Conservation (phyloP, 1,140 invertebrate genomes). For the Tetranychus cinnabarinus region DNA sequence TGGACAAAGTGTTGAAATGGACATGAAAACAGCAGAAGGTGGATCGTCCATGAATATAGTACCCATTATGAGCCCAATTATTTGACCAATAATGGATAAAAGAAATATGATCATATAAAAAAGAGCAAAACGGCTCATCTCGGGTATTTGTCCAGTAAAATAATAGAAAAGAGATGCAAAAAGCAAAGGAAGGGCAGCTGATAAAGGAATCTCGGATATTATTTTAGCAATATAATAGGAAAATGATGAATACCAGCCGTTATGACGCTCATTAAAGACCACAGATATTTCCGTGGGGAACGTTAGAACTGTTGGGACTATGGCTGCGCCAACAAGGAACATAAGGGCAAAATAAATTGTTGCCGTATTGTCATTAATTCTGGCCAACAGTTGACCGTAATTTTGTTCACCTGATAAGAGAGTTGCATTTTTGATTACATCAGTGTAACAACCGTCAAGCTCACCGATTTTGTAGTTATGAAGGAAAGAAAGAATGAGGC, state of each 20-base stretch:
- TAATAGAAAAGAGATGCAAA: conserved; percentile 83
- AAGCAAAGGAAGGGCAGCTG: conserved; percentile 66
- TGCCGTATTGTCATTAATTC: conserved; percentile 38
- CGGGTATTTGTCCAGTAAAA: conserved; percentile 57
- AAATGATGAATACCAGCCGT: conserved; percentile 95
- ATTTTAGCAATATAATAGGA: conserved; percentile 87
- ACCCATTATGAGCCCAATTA: conserved; percentile 69
- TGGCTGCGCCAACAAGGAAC: conserved; percentile 4
- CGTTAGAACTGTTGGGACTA: conserved; percentile 52
- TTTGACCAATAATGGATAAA: conserved; percentile 70
- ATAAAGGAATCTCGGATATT: conserved; percentile 77
- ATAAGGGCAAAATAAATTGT: conserved; percentile 7
- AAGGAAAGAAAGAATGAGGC: neutral
- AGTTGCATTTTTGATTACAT: neutral
- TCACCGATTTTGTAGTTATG: conserved; percentile 1
- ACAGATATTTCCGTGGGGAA: conserved; percentile 39
- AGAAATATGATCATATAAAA: conserved; percentile 64
- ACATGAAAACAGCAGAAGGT: conserved; percentile 24
- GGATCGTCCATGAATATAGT: conserved; percentile 23
- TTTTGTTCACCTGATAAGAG: neutral
- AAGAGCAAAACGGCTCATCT: neutral
- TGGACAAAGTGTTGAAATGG: neutral
- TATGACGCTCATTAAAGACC: conserved; percentile 79
- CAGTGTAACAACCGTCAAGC: neutral
- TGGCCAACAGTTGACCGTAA: neutral